phyloP scores from a whole-genome alignment of 2,113 vertebrate species.

The Pteruthius melanotis region DNA sequence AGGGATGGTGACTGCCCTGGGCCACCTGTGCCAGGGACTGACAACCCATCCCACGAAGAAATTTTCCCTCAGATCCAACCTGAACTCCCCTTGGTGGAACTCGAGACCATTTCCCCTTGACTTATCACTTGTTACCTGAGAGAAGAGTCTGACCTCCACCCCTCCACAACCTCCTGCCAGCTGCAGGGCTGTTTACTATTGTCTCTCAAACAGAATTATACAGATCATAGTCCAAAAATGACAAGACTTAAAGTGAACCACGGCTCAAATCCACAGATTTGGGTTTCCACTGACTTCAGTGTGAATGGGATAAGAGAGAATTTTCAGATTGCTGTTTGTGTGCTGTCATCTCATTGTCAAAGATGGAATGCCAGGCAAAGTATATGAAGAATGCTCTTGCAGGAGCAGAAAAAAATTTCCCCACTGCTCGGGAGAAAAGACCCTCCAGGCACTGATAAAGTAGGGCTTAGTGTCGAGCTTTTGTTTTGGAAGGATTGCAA shows the following conservation, averaged over 20 bases:
- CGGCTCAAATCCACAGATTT: background rate
- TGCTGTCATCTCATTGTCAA: background rate
- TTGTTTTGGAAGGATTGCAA: background rate
- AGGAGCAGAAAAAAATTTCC: background rate
- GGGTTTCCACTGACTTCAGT: background rate
- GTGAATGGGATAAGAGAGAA: background rate
- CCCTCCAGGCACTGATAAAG: background rate
- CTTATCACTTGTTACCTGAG: background rate
- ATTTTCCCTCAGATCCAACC: background rate
- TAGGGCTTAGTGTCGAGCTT: background rate
- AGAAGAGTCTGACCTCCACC: background rate
- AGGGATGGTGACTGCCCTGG: background rate
- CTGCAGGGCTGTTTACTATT: background rate
- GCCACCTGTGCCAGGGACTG: background rate
- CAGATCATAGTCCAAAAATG: background rate
- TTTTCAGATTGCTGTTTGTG: background rate
- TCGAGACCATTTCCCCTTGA: background rate
- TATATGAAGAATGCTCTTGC: background rate
- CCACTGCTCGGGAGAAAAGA: background rate
- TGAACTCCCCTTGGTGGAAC: background rate
- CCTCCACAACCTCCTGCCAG: background rate
- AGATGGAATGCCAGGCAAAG: background rate
- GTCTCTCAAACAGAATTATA: background rate
- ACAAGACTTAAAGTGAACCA: background rate
- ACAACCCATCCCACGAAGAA: fast-evolving